Evolutionary conservation across 2,888 invertebrate genomes (phyloP).

Genomic region (Xanthorhoe spadicearia): DNA sequence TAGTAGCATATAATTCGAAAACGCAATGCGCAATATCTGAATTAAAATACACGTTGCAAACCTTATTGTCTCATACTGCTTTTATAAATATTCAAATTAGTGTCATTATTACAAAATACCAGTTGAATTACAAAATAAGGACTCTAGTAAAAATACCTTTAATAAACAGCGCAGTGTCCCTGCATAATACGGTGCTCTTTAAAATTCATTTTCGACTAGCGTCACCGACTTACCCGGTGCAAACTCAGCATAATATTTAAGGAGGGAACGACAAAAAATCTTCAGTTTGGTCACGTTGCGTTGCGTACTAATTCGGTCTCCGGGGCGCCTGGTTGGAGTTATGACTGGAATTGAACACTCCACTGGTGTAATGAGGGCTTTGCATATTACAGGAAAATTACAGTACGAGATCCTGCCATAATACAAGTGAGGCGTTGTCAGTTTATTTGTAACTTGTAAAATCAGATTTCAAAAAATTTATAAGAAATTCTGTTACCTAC

Average conservation of each 20-base stretch:
- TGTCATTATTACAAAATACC: background rate
- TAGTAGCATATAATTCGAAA: too few relatives aligned
- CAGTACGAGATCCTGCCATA: slow-evolving; percentile 30
- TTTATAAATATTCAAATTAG: background rate
- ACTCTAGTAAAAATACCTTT: background rate
- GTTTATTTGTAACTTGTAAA: background rate
- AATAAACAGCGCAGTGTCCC: background rate
- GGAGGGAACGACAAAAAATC: slow-evolving; percentile 69
- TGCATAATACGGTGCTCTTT: slow-evolving; percentile 10
- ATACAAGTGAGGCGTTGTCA: background rate
- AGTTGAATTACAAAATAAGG: background rate
- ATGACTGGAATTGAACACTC: slow-evolving; percentile 65
- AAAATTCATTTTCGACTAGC: slow-evolving; percentile 29
- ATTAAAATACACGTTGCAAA: too few relatives aligned
- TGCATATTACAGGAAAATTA: slow-evolving; percentile 53
- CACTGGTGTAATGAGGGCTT: slow-evolving; percentile 62
- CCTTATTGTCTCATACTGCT: too few relatives aligned
- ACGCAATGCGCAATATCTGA: too few relatives aligned
- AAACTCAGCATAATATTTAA: slow-evolving; percentile 55
- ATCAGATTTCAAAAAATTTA: too few relatives aligned
- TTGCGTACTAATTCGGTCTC: slow-evolving; percentile 76
- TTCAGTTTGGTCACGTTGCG: slow-evolving; percentile 75
- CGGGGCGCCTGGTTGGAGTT: slow-evolving; percentile 61
- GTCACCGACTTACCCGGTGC: slow-evolving; percentile 35
- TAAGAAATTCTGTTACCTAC: background rate